These are phyloP conservation scores for Dromiciops gliroides DNA, from an alignment of 2,113 vertebrate genomes.

Conservation along the genomic window DNA sequence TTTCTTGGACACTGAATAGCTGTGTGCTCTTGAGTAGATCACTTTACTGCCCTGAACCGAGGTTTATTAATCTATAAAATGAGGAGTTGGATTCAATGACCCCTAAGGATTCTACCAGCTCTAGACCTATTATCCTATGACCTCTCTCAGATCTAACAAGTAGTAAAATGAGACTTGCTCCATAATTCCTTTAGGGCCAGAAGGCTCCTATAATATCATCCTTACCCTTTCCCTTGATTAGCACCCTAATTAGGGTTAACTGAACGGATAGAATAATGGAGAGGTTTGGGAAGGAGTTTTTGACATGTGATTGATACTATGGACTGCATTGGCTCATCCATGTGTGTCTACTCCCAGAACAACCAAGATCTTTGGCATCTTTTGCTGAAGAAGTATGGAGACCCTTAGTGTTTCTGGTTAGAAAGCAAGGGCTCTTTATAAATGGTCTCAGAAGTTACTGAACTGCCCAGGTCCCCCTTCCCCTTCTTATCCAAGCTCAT, in stretches of 20 bases:
- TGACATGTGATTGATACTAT: background rate
- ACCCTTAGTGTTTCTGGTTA: background rate
- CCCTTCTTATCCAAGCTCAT: background rate
- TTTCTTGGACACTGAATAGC: background rate
- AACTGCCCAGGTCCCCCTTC: background rate
- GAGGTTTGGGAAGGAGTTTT: background rate
- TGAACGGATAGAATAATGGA: background rate
- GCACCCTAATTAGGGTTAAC: background rate
- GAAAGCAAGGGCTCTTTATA: background rate
- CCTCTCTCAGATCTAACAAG: background rate
- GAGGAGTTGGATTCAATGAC: background rate
- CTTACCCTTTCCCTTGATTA: background rate
- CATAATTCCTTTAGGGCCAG: background rate
- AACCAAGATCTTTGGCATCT: background rate
- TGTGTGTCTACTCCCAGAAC: background rate
- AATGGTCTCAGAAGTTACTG: background rate
- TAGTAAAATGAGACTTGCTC: background rate
- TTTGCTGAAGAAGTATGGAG: background rate
- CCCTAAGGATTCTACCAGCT: background rate
- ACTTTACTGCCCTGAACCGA: background rate
- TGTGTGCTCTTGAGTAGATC: background rate
- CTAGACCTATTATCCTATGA: background rate
- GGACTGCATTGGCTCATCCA: background rate
- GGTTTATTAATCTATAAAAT: background rate
- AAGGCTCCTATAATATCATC: background rate